Conservation (phyloP, 2,797 vertebrate species). For the Melanotaenia boesemani region DNA sequence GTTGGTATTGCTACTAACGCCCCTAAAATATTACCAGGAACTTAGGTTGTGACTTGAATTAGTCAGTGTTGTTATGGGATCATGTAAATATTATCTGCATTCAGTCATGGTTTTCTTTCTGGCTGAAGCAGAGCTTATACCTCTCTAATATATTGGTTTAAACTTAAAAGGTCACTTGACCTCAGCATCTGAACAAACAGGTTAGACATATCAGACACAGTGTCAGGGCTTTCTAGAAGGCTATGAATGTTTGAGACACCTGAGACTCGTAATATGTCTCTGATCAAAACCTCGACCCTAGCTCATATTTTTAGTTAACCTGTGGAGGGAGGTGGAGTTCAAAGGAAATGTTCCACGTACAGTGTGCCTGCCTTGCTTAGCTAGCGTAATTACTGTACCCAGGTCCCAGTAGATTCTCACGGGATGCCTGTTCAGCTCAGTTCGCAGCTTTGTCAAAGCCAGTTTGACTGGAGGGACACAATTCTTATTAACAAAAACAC, state of each 20-base stretch:
- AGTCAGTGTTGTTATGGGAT: not conserved
- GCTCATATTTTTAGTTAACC: slow-evolving; percentile 17
- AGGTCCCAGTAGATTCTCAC: slow-evolving; percentile 50
- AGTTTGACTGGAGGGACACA: slow-evolving; percentile 8
- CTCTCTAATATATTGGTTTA: not conserved
- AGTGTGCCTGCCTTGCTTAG: slow-evolving; percentile 47
- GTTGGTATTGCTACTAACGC: not conserved
- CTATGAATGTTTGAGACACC: not conserved
- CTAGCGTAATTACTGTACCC: slow-evolving; percentile 68
- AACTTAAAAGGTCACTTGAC: slow-evolving; percentile 17
- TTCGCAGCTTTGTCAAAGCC: slow-evolving; percentile 35
- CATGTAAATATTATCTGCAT: not conserved
- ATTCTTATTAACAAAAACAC: slow-evolving; percentile 38
- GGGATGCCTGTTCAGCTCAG: slow-evolving; percentile 49
- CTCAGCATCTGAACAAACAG: slow-evolving; percentile 49
- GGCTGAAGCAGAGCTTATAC: not conserved
- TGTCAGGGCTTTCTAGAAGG: not conserved
- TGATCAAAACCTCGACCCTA: slow-evolving; percentile 1
- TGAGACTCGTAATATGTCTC: slow-evolving; percentile 6
- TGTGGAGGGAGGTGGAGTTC: slow-evolving; percentile 29
- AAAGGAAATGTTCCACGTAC: slow-evolving; percentile 46
- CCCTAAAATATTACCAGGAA: not conserved
- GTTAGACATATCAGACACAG: slow-evolving; percentile 14
- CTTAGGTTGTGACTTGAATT: not conserved
- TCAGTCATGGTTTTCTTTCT: not conserved